Evolutionary conservation across 2,113 vertebrate genomes (phyloP).

Genomic region (Pangasianodon gigas): DNA sequence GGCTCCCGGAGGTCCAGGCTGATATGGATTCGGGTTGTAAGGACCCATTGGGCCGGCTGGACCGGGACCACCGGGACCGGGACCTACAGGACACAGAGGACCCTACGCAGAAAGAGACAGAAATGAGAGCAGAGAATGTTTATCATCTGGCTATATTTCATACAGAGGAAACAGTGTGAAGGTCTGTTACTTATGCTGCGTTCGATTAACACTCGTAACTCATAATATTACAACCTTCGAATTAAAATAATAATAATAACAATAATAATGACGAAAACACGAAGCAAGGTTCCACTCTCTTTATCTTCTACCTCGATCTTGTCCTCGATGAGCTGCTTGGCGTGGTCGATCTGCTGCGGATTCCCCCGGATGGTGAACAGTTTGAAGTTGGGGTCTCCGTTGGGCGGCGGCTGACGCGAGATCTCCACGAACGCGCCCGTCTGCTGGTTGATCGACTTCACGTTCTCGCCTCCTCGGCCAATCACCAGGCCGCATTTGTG

Average conservation of each 20-base stretch:
- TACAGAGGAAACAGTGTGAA: neutral
- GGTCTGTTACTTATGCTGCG: no score
- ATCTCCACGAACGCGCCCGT: constrained; percentile 92
- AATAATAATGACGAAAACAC: no score
- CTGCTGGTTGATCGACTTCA: constrained; percentile 93
- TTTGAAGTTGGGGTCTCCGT: constrained; percentile 91
- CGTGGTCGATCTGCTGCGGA: constrained; percentile 90
- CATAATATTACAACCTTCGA: no score
- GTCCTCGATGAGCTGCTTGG: constrained; percentile 92
- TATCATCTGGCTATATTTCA: neutral
- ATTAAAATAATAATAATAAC: no score
- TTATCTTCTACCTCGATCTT: constrained; percentile 83
- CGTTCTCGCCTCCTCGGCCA: constrained; percentile 88
- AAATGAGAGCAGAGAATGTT: no score
- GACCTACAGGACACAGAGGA: constrained; percentile 85
- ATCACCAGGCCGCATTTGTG: constrained; percentile 94
- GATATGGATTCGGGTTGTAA: constrained; percentile 88
- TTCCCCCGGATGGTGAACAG: constrained; percentile 87
- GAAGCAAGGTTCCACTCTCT: no score
- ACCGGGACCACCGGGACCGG: constrained; percentile 78
- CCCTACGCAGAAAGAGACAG: constrained; percentile 65
- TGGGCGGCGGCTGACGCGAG: constrained; percentile 85
- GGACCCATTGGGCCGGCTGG: constrained; percentile 86
- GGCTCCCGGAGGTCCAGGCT: constrained; percentile 84
- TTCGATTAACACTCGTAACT: neutral